These are phyloP conservation scores for Motacilla alba DNA, from an alignment of 2,113 vertebrate genomes.

Conservation along the genomic window DNA sequence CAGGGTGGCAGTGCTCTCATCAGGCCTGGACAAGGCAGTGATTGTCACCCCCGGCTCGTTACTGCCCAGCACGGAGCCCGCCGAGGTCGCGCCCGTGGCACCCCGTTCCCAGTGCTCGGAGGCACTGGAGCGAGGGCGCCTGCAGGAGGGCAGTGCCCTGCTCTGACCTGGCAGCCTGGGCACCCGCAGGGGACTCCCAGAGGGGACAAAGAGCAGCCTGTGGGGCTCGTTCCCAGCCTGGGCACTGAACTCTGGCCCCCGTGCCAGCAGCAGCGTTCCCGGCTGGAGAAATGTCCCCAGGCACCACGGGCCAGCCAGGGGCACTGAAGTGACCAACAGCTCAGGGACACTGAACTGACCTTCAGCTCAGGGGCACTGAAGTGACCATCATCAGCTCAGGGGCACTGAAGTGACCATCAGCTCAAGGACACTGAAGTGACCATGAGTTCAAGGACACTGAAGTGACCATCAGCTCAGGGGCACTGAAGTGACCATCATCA, in stretches of 20 bases:
- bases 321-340: not conserved
- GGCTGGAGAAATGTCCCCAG: accelerated
- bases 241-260: not conserved
- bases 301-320: accelerated
- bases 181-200: not conserved
- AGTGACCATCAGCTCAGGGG: no score
- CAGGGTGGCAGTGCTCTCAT: not conserved
- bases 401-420: no score
- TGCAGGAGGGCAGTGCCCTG: not conserved
- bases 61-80: accelerated
- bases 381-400: no score
- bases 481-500: no score
- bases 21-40: not conserved
- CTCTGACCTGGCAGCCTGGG: not conserved
- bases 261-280: not conserved
- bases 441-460: no score
- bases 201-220: not conserved
- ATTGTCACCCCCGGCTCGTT: not conserved
- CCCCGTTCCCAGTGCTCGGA: not conserved
- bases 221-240: not conserved
- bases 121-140: not conserved
- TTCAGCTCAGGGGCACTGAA: no score
- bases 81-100: not conserved
- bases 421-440: no score
- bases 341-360: no score